phyloP scores from a whole-genome alignment of 2,888 invertebrate species.

The Nomada fabriciana region DNA sequence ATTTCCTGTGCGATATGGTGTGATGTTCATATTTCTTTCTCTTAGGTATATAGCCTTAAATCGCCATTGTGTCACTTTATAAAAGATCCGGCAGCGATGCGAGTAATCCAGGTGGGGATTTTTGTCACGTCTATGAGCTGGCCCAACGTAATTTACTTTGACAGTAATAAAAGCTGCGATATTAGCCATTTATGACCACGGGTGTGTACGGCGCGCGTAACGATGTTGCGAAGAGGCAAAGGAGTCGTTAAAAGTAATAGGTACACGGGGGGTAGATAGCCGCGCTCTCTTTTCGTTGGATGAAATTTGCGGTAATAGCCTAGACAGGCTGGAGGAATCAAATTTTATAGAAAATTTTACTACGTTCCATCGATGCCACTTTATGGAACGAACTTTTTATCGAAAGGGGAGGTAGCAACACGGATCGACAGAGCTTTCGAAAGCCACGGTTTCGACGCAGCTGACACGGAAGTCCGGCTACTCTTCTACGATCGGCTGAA shows the following conservation, averaged over 20 bases:
- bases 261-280: slow-evolving; percentile 53
- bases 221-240: slow-evolving; percentile 51
- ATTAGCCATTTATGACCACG: slow-evolving; percentile 58
- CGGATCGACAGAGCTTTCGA: slow-evolving; percentile 59
- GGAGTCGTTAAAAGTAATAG: slow-evolving; percentile 68
- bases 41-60: no score
- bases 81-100: neutral
- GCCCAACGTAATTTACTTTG: slow-evolving; percentile 61
- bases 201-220: slow-evolving; percentile 46
- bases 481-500: slow-evolving; percentile 51
- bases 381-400: slow-evolving; percentile 65
- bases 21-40: no score
- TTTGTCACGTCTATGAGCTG: slow-evolving; percentile 22
- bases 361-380: slow-evolving; percentile 61
- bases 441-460: slow-evolving; percentile 63
- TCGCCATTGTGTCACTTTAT: no score
- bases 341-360: slow-evolving; percentile 68
- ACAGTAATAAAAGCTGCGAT: slow-evolving; percentile 67
- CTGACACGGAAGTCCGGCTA: slow-evolving; percentile 35
- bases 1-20: no score
- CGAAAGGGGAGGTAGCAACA: slow-evolving; percentile 20
- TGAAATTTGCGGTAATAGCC: slow-evolving; percentile 66
- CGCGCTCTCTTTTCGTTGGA: slow-evolving; percentile 54
- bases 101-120: slow-evolving; percentile 23
- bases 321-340: slow-evolving; percentile 58